Evolutionary conservation across 2,797 vertebrate species (phyloP).

Genomic region (Momotus momota): DNA sequence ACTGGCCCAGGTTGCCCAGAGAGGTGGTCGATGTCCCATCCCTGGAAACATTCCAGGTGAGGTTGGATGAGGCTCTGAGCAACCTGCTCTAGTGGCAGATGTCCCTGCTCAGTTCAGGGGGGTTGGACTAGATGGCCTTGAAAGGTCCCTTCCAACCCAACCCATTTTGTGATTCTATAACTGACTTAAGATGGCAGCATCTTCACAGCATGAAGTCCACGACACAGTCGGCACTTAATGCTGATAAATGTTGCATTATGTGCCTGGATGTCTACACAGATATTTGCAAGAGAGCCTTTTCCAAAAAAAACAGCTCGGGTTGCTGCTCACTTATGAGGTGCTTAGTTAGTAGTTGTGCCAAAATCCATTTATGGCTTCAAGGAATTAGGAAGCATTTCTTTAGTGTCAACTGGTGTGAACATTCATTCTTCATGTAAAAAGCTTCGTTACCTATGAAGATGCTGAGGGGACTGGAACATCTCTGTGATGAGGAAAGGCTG

Average conservation of each 20-base stretch:
- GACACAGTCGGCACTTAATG: not conserved
- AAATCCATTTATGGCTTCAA: not conserved
- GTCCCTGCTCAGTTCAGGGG: not conserved
- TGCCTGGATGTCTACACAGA: not conserved
- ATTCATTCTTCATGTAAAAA: not conserved
- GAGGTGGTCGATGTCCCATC: not conserved
- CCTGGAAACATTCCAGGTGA: not conserved
- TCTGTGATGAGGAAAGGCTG: too few species aligned
- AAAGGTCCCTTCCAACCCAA: not conserved
- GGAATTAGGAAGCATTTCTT: not conserved
- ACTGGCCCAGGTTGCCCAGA: not conserved
- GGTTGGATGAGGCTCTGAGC: not conserved
- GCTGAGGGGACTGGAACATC: too few species aligned
- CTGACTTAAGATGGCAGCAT: not conserved
- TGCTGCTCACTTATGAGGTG: not conserved
- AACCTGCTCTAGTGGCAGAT: not conserved
- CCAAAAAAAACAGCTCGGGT: not conserved
- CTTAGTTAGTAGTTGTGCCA: not conserved
- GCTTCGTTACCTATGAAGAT: not conserved
- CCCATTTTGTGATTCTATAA: not conserved
- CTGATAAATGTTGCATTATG: not conserved
- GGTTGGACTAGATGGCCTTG: not conserved
- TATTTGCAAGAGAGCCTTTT: not conserved
- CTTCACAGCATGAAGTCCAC: rapidly evolving
- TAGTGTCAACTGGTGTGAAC: not conserved